Conservation (phyloP, 2,888 invertebrate genomes). For the Drosophila macrospina region DNA sequence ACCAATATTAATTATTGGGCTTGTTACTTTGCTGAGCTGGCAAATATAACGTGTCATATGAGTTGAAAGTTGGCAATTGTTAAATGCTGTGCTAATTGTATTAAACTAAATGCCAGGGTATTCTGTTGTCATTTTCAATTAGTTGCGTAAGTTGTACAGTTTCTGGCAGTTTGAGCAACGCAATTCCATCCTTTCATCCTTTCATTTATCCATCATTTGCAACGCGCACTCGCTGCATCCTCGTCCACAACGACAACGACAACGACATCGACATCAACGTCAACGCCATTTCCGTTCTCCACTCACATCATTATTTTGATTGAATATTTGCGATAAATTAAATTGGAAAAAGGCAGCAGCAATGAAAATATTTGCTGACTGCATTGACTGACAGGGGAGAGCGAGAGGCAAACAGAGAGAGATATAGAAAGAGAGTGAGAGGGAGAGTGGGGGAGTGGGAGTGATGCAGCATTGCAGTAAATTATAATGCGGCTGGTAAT, state of each 20-base stretch:
- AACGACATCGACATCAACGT: slow-evolving; percentile 38
- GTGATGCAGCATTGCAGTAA: slow-evolving; percentile 28
- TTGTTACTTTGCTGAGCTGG: slow-evolving; percentile 1
- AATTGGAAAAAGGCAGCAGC: slow-evolving; percentile 70
- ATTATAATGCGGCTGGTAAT: slow-evolving; percentile 69
- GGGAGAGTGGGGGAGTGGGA: background rate
- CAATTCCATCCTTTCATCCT: slow-evolving; percentile 15
- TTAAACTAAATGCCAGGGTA: slow-evolving; percentile 3
- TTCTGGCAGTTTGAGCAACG: slow-evolving; percentile 3
- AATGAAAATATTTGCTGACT: slow-evolving; percentile 64
- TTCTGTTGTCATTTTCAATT: background rate
- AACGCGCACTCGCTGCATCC: background rate
- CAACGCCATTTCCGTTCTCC: slow-evolving; percentile 56
- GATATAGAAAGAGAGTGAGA: background rate
- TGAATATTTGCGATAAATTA: slow-evolving; percentile 82
- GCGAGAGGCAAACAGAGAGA: background rate
- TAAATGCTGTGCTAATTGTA: background rate
- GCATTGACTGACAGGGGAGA: slow-evolving; percentile 17
- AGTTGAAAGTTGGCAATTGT: background rate
- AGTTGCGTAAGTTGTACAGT: background rate
- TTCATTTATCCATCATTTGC: slow-evolving; percentile 19
- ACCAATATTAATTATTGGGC: background rate
- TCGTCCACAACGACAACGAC: slow-evolving; percentile 39
- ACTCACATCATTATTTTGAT: slow-evolving; percentile 76
- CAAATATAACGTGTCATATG: background rate